Evolutionary conservation across 2,113 vertebrate genomes (phyloP), one percentile per base, ranked within the genome.

Genomic region (Notiomystis cincta): DNA sequence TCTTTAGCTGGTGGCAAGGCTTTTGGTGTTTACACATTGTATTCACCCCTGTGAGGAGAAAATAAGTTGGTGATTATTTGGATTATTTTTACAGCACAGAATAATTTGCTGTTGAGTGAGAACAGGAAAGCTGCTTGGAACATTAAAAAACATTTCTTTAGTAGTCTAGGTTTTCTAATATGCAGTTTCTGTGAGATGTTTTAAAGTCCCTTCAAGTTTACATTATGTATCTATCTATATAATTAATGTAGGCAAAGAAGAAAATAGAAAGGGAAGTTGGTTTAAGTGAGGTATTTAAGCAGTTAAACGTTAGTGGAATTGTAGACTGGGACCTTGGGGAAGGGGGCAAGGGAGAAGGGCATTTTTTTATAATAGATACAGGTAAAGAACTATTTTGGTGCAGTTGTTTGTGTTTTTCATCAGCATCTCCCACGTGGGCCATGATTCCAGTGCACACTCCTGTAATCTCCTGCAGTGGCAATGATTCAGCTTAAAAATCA

Each of bases 401-500:
- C 96, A 94, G 78, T 97, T 95, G 94, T 95, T 94, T 96, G 90
- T 97, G 82, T 96, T 98, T 98, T 97, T 97, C 97, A 96, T 97
- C 95, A 97, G 91, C 94, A 45, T 97, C 95, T 97, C 97, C 97
- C 75, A 10, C 28, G 86, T 93, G 96, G 97, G 93, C 95, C 80
- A 47, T 97, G 97, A 97, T 98, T 98, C 96, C 93, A 91, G 93
- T 58, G 88, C 93, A 92, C 76, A 95, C 96, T 77, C 97, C 86
- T 98, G 96, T 98, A 98, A 98, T 98, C 97, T 98, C 96, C 96
- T 97, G 97, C 98, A 95, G 95, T 94, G 96, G 97, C 97, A 97
- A 97, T 97, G 97, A 98, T 98, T 98, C 98, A 97, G 98, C 97
- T 97, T 93, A 93, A 97, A 98, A 98, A 98, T 98, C 98, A 97